These are phyloP conservation scores for Hydrolagus affinis DNA, from an alignment of 2,113 vertebrate species.

Conservation along the genomic window DNA sequence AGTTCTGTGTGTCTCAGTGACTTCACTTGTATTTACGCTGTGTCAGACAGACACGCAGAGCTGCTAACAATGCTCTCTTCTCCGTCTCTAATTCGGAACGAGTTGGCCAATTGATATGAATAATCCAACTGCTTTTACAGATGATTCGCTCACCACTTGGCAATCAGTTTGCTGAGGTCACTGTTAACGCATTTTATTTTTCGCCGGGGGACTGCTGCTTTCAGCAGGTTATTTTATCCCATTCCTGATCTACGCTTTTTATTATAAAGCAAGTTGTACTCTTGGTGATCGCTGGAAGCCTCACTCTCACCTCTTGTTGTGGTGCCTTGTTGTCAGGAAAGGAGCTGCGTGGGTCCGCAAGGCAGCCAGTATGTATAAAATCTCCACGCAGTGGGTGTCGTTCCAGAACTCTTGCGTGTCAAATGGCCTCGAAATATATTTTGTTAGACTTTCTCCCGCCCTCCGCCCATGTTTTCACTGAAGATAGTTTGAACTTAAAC, in stretches of 20 bases:
- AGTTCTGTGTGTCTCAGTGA: conserved; percentile 2
- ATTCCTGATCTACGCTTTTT: neutral
- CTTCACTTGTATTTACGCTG: conserved; percentile 12
- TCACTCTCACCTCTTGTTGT: neutral
- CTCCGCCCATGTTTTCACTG: too few relatives aligned
- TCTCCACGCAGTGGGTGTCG: too few relatives aligned
- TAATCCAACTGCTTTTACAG: conserved; percentile 14
- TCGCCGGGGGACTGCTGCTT: conserved; percentile 38
- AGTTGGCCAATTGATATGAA: conserved; percentile 22
- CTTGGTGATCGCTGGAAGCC: conserved; percentile 31
- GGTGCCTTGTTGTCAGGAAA: neutral
- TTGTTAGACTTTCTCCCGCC: too few relatives aligned
- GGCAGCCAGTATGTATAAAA: too few relatives aligned
- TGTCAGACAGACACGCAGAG: neutral
- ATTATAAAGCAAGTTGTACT: conserved; percentile 36
- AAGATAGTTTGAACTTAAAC: too few relatives aligned
- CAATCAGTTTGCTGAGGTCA: conserved; percentile 50
- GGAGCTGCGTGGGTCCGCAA: neutral
- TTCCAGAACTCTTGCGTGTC: too few relatives aligned
- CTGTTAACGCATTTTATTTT: conserved; percentile 47
- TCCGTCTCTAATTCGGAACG: neutral
- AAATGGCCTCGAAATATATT: too few relatives aligned
- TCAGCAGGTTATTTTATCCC: conserved; percentile 39
- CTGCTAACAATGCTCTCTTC: conserved; percentile 8
- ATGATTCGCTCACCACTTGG: conserved; percentile 47